These are phyloP conservation scores for Hemicrepidius hirtus DNA, from an alignment of 2,888 invertebrate genomes.

Conservation along the genomic window DNA sequence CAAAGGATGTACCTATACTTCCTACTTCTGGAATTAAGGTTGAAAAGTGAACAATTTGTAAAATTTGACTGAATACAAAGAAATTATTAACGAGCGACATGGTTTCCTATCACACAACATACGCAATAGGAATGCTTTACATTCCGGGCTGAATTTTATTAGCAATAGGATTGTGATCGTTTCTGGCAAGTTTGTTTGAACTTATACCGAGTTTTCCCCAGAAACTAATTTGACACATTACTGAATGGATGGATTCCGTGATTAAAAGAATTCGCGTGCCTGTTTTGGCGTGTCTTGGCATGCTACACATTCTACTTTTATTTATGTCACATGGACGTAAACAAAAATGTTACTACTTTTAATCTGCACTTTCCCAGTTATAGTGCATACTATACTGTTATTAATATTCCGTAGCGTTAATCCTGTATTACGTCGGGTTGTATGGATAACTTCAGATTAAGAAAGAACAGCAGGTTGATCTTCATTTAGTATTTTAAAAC, in stretches of 20 bases:
- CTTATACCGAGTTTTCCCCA: constrained; percentile 30
- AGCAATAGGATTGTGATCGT: constrained; percentile 22
- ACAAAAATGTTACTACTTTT: background rate
- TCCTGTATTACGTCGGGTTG: too few relatives aligned
- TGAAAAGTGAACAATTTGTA: constrained; percentile 10
- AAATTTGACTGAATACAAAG: constrained; percentile 24
- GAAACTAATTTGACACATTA: constrained; percentile 35
- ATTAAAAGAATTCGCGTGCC: constrained; percentile 39
- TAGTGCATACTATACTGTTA: too few relatives aligned
- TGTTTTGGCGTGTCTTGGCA: constrained; percentile 11
- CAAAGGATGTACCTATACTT: background rate
- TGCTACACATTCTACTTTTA: constrained; percentile 10
- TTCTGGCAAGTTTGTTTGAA: constrained; percentile 24
- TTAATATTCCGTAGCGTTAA: too few relatives aligned
- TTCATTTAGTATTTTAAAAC: too few relatives aligned
- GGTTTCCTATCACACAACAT: constrained; percentile 25
- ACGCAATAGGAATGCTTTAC: constrained; percentile 31
- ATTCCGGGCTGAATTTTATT: constrained; percentile 37
- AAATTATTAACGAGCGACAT: constrained; percentile 11
- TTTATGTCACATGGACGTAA: constrained; percentile 23
- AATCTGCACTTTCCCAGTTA: too few relatives aligned
- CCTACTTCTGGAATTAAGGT: background rate
- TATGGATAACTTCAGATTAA: too few relatives aligned
- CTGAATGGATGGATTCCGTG: constrained; percentile 39
- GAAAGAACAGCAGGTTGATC: too few relatives aligned